A percentile compares a stretch with the other conserved stretches of the same genome.
phyloP scores from a whole-genome alignment of 1,140 invertebrate species.

The Papilio helenus region DNA sequence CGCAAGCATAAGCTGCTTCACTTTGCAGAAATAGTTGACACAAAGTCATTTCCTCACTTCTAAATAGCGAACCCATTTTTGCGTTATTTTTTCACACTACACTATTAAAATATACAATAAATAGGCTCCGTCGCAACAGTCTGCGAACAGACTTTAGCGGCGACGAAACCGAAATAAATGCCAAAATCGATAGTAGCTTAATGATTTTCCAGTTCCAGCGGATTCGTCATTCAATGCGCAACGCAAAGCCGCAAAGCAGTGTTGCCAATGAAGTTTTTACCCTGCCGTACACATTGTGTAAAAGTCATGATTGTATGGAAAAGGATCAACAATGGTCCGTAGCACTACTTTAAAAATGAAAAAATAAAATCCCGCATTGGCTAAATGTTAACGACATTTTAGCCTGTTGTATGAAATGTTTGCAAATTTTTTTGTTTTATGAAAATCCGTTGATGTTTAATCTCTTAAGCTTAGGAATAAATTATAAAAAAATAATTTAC shows the following conservation, averaged over 20 bases:
- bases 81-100: slow-evolving; percentile 57
- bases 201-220: slow-evolving; percentile 50
- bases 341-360: too few species aligned
- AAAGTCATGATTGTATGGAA: too few species aligned
- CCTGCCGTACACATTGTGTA: too few species aligned
- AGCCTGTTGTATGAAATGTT: too few species aligned
- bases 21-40: slow-evolving; percentile 96
- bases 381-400: too few species aligned
- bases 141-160: slow-evolving; percentile 71
- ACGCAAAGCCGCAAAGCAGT: slow-evolving; percentile 51
- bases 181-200: slow-evolving; percentile 70
- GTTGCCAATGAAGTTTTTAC: too few species aligned
- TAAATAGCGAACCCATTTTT: slow-evolving; percentile 91
- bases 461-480: too few species aligned
- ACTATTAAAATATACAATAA: slow-evolving; percentile 60
- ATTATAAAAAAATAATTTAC: too few species aligned
- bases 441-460: too few species aligned
- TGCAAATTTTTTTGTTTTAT: too few species aligned
- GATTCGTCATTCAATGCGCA: slow-evolving; percentile 63
- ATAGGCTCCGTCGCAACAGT: slow-evolving; percentile 68
- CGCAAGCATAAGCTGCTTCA: slow-evolving; percentile 96
- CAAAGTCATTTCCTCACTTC: slow-evolving; percentile 96
- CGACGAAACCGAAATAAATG: slow-evolving; percentile 72
- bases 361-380: too few species aligned
- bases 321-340: too few species aligned